Evolutionary conservation across 2,113 vertebrate genomes (phyloP).

Genomic region (Petroica traversi): DNA sequence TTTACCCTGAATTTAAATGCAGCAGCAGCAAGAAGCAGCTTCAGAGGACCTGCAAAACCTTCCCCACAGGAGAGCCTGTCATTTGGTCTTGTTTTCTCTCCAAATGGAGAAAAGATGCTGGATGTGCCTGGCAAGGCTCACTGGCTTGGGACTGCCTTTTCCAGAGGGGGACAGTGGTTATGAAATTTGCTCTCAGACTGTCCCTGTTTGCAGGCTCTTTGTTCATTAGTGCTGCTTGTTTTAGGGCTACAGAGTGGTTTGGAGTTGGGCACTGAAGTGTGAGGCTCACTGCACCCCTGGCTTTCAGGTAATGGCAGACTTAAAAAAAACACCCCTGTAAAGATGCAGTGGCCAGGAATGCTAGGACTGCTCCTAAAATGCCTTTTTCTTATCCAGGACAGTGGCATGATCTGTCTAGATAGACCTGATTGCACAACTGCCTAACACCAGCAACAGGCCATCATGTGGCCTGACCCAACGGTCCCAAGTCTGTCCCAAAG

Average conservation of each 20-base stretch:
- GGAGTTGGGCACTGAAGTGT: neutral
- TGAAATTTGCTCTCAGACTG: constrained; percentile 7
- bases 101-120: constrained; percentile 47
- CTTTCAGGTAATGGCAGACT: neutral
- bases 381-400: neutral
- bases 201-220: constrained; percentile 19
- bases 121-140: neutral
- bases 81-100: neutral
- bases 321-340: neutral
- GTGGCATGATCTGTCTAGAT: neutral
- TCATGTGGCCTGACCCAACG: neutral
- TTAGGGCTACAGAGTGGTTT: neutral
- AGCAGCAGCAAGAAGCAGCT: neutral
- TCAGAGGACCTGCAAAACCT: constrained; percentile 6
- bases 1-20: neutral
- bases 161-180: constrained; percentile 7
- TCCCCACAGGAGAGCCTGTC: neutral
- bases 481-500: neutral
- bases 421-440: constrained; percentile 1
- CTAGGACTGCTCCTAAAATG: neutral
- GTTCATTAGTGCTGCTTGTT: neutral
- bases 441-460: neutral
- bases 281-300: neutral
- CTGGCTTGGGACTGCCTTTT: neutral
- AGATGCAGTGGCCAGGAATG: neutral